phyloP scores from a whole-genome alignment of 2,113 vertebrate genomes.

The Mionectes macconnelli region DNA sequence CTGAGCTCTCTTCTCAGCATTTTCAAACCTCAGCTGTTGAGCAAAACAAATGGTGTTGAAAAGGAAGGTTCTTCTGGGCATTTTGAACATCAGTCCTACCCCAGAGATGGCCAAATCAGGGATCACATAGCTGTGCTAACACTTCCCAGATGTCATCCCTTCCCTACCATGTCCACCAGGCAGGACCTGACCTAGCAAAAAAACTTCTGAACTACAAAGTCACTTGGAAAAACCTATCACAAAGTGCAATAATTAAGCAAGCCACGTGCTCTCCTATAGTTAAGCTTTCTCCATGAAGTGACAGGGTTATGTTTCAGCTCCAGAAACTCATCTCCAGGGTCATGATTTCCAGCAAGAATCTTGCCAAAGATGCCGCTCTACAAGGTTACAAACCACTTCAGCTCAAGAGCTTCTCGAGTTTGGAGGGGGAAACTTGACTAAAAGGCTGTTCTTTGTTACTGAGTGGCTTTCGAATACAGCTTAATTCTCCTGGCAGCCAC shows the following conservation, averaged over 20 bases:
- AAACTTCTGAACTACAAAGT: background rate
- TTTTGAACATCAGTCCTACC: background rate
- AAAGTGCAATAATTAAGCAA: background rate
- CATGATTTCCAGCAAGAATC: background rate
- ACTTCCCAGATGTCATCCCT: background rate
- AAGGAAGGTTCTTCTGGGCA: background rate
- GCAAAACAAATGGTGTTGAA: accelerated
- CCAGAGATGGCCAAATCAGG: background rate
- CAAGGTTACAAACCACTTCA: background rate
- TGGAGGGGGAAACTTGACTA: background rate
- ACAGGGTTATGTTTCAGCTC: background rate
- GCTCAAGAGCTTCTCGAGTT: background rate
- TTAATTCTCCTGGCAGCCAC: background rate
- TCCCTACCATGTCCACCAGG: background rate
- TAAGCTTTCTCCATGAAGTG: background rate
- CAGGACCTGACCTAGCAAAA: background rate
- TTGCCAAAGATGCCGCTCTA: background rate
- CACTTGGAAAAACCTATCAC: background rate
- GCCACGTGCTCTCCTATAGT: background rate
- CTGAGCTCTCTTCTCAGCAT: background rate
- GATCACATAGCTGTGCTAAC: background rate
- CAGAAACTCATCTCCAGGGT: background rate
- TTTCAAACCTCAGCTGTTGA: background rate
- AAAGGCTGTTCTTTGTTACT: background rate
- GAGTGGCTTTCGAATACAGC: background rate